Conservation (phyloP, 2,888 invertebrate genomes). For the Hofmannophila pseudospretella region DNA sequence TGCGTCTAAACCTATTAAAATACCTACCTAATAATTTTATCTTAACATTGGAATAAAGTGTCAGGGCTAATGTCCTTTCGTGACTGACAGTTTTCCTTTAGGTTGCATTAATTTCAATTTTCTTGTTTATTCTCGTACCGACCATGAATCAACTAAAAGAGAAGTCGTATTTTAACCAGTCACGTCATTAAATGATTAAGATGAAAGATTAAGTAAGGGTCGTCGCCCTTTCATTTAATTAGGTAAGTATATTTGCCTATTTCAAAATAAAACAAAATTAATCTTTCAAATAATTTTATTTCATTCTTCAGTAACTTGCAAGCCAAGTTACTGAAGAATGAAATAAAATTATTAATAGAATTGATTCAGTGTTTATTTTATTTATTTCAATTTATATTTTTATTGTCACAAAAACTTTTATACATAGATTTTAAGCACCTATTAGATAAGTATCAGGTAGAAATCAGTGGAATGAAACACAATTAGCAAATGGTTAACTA, state of each 20-base stretch:
- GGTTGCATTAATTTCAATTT: constrained; percentile 18
- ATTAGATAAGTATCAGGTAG: too few relatives aligned
- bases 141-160: constrained; percentile 8
- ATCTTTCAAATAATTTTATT: neutral
- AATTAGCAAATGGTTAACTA: neutral
- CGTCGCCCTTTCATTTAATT: constrained; percentile 3
- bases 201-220: constrained; percentile 7
- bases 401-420: too few relatives aligned
- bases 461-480: too few relatives aligned
- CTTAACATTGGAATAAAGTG: constrained; percentile 6
- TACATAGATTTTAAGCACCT: too few relatives aligned
- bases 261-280: neutral
- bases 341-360: too few relatives aligned
- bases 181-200: constrained; percentile 16
- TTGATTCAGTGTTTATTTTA: too few relatives aligned
- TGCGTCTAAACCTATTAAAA: too few relatives aligned
- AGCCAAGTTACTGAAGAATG: too few relatives aligned
- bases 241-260: too few relatives aligned
- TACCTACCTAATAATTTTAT: too few relatives aligned
- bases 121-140: constrained; percentile 8
- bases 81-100: constrained; percentile 17
- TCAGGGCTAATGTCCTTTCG: constrained; percentile 13
- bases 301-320: too few relatives aligned
- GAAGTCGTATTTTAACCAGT: constrained; percentile 10
- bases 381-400: too few relatives aligned